These are phyloP conservation scores for Ctenosaura bakeri DNA, from an alignment of 2,797 vertebrate species.

Conservation along the genomic window DNA sequence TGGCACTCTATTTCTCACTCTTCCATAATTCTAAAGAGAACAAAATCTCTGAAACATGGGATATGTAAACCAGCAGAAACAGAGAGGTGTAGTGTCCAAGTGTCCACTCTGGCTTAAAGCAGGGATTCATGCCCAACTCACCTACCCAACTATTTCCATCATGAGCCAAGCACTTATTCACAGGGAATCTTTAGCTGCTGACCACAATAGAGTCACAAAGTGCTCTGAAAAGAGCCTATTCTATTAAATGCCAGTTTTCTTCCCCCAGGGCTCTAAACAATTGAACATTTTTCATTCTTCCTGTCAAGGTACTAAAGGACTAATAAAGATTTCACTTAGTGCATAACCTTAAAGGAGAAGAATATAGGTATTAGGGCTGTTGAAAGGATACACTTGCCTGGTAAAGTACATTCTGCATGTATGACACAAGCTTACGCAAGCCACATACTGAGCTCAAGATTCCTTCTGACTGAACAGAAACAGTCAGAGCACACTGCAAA, in stretches of 20 bases:
- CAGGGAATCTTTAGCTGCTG: not conserved
- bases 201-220: not conserved
- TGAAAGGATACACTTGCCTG: slow-evolving; percentile 68
- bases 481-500: slow-evolving; percentile 29
- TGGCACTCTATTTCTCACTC: not conserved
- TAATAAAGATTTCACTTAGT: slow-evolving; percentile 57
- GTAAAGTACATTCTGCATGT: slow-evolving; percentile 63
- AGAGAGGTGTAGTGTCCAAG: too few relatives aligned
- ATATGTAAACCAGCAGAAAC: not conserved
- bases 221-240: slow-evolving; percentile 30
- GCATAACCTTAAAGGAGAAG: slow-evolving; percentile 62
- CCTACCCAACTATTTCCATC: accelerated
- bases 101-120: accelerated
- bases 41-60: not conserved
- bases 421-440: slow-evolving; percentile 52
- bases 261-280: slow-evolving; percentile 52
- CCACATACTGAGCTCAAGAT: slow-evolving; percentile 56
- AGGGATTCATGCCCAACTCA: not conserved
- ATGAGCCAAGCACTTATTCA: not conserved
- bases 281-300: slow-evolving; percentile 49
- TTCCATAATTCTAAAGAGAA: slow-evolving; percentile 18
- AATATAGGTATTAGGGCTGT: slow-evolving; percentile 57
- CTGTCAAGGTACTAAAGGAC: slow-evolving; percentile 56
- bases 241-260: slow-evolving; percentile 46
- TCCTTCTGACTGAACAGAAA: slow-evolving; percentile 54